Percentiles rank a stretch among this genome's conserved stretches.
Conservation (phyloP, 2,113 vertebrate genomes). For the Pandion haliaetus region DNA sequence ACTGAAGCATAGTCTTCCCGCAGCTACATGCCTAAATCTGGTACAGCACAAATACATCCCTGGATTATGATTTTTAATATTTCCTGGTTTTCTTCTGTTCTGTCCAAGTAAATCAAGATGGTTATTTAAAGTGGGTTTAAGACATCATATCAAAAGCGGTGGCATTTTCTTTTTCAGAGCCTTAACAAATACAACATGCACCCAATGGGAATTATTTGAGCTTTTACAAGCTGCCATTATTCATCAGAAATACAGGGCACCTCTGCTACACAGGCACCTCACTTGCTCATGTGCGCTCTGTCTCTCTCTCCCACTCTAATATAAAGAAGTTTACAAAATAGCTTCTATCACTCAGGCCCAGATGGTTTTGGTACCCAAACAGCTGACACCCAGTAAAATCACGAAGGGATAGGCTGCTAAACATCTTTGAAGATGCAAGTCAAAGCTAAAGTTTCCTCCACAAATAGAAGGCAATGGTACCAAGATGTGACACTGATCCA, state of each 20-base stretch:
- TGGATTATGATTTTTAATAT: neutral
- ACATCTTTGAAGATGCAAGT: neutral
- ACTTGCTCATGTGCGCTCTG: neutral
- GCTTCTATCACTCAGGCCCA: neutral
- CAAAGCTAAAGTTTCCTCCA: neutral
- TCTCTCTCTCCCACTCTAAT: neutral
- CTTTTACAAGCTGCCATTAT: neutral
- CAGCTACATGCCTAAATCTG: neutral
- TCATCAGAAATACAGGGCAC: neutral
- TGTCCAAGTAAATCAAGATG: neutral
- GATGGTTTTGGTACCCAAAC: neutral
- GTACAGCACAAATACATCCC: neutral
- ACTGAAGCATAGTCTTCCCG: neutral
- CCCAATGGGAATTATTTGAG: neutral
- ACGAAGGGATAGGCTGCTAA: neutral
- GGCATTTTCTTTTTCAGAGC: neutral
- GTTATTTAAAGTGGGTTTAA: neutral
- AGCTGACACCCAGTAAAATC: neutral
- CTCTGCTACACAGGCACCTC: neutral
- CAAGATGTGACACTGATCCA: neutral
- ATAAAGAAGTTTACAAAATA: neutral
- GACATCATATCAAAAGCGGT: neutral
- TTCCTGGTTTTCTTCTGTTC: neutral
- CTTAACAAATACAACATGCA: neutral
- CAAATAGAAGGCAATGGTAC: neutral